Evolutionary conservation across 2,113 vertebrate species (phyloP).

Genomic region (Rhea americana): DNA sequence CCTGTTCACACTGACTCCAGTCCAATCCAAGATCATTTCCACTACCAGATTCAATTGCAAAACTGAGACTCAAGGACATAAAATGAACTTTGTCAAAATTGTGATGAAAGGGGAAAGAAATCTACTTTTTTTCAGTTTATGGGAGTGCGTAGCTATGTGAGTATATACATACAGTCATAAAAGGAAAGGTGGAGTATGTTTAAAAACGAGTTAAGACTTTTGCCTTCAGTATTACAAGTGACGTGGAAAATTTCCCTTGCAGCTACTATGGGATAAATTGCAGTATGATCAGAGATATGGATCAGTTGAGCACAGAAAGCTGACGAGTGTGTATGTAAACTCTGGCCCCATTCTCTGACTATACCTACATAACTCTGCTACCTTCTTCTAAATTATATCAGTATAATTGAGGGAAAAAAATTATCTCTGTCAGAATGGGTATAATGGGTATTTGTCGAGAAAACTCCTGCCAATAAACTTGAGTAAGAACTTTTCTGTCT

Average conservation of each 20-base stretch:
- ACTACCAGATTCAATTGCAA: not conserved
- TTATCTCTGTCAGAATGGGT: not conserved
- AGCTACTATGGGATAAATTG: slow-evolving; percentile 16
- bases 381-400: not conserved
- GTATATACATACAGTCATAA: not conserved
- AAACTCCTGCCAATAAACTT: not conserved
- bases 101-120: not conserved
- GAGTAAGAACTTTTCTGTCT: not conserved
- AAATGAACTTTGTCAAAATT: not conserved
- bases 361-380: not conserved
- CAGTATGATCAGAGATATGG: not conserved
- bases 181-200: not conserved
- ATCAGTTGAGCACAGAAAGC: slow-evolving; percentile 15
- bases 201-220: slow-evolving; percentile 26
- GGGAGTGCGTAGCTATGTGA: not conserved
- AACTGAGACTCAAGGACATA: not conserved
- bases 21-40: not conserved
- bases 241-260: slow-evolving; percentile 24
- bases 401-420: not conserved
- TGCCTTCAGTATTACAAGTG: not conserved
- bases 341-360: not conserved
- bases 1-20: not conserved
- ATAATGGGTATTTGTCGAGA: not conserved
- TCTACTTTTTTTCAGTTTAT: not conserved
- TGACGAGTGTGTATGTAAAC: not conserved